phyloP scores from a whole-genome alignment of 2,113 vertebrate genomes.

The Limnothrissa miodon region DNA sequence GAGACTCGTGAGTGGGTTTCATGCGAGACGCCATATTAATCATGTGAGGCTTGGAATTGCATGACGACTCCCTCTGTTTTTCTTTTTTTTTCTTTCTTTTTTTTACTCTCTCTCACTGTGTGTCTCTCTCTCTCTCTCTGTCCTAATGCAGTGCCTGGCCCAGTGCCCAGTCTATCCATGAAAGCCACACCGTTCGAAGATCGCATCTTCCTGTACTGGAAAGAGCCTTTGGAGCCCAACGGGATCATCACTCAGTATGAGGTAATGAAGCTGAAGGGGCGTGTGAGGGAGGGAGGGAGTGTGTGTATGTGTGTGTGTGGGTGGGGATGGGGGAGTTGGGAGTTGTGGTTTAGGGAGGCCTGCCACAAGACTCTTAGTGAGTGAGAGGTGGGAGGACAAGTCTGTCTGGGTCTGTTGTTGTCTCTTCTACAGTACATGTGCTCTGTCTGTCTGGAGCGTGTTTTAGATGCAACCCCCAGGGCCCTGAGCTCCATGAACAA shows the following conservation, averaged over 20 bases:
- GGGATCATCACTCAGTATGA: slow-evolving; percentile 97
- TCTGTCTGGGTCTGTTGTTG: not conserved
- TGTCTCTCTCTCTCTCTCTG: not conserved
- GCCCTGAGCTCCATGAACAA: not conserved
- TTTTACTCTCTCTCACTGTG: not conserved
- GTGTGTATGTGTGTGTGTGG: not conserved
- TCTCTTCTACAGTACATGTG: not conserved
- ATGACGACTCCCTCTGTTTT: not conserved
- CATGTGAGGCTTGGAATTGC: not conserved
- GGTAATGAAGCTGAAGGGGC: slow-evolving; percentile 67
- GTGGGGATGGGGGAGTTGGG: not conserved
- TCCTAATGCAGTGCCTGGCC: slow-evolving; percentile 82
- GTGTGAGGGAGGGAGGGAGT: not conserved
- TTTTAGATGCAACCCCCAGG: not conserved
- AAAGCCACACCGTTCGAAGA: slow-evolving; percentile 96
- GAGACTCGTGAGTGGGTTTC: not conserved
- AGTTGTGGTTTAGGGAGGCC: not conserved
- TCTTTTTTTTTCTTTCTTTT: not conserved
- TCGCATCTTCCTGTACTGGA: slow-evolving; percentile 94
- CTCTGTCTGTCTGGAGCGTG: not conserved
- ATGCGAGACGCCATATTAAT: not conserved
- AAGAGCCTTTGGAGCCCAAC: slow-evolving; percentile 93
- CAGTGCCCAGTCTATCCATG: slow-evolving; percentile 87
- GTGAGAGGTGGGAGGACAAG: not conserved
- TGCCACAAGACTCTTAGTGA: not conserved